Percentiles rank a stretch among this genome's conserved stretches.
Conservation (phyloP, 2,113 vertebrate species). For the Cyphomyrus plagiostoma region DNA sequence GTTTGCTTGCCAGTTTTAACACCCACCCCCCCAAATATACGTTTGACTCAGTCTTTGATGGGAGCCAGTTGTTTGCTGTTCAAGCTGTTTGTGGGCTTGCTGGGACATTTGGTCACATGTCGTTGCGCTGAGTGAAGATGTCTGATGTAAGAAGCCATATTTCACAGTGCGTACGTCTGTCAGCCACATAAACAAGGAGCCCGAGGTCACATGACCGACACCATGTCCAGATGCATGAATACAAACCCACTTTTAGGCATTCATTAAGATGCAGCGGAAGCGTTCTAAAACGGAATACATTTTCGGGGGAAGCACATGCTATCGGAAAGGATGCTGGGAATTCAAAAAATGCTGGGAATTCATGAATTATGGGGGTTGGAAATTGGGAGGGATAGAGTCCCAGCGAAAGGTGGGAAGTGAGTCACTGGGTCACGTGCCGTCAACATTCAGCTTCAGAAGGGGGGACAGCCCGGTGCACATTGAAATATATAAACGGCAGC, state of each 20-base stretch:
- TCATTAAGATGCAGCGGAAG: background rate
- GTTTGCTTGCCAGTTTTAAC: background rate
- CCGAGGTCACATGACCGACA: background rate
- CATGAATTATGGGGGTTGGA: background rate
- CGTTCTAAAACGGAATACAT: background rate
- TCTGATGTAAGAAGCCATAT: background rate
- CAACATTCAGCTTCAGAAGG: background rate
- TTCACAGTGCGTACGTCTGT: background rate
- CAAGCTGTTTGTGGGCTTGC: background rate
- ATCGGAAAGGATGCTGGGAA: background rate
- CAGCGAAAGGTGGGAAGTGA: background rate
- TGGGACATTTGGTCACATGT: background rate
- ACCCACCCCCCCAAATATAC: background rate
- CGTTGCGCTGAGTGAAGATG: background rate
- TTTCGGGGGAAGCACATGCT: background rate
- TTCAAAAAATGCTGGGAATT: background rate
- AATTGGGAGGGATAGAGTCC: background rate
- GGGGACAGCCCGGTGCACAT: background rate
- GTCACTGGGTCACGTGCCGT: background rate
- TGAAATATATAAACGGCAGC: background rate
- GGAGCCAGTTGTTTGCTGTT: conserved; percentile 1
- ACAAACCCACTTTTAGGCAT: background rate
- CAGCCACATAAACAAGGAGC: background rate
- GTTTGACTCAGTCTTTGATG: conserved; percentile 6
- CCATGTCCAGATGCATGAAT: background rate